Conservation (phyloP, 2,797 vertebrate genomes). For the Lepidocolaptes lacrymiger region DNA sequence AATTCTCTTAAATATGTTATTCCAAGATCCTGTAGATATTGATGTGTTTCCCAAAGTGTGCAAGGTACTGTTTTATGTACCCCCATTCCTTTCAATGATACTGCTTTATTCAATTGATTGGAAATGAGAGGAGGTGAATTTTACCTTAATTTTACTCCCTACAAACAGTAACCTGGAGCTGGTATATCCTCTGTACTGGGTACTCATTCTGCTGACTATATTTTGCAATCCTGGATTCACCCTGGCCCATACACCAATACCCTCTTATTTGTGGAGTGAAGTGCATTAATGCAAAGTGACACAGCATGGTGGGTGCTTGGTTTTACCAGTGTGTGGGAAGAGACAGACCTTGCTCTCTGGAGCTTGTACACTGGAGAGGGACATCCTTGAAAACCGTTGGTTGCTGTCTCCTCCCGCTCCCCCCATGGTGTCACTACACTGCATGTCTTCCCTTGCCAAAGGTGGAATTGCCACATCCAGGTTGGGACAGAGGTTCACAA, state of each 20-base stretch:
- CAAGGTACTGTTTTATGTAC: neutral
- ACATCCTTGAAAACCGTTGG: neutral
- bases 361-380: neutral
- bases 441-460: neutral
- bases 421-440: neutral
- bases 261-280: neutral
- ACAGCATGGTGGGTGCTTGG: neutral
- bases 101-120: neutral
- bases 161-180: neutral
- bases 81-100: neutral
- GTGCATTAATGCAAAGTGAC: neutral
- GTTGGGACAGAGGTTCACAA: neutral
- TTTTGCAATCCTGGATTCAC: neutral
- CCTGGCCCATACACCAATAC: neutral
- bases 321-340: neutral
- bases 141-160: neutral
- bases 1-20: slow-evolving; percentile 52
- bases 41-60: neutral
- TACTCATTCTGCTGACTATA: neutral
- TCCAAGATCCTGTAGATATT: slow-evolving; percentile 13
- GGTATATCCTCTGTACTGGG: neutral
- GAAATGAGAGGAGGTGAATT: neutral
- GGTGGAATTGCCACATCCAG: neutral
- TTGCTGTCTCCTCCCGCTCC: neutral
- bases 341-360: neutral